A percentile compares a stretch with the other conserved stretches of the same genome.
Conservation (phyloP, 2,113 vertebrate genomes). For the Piaya cayana region DNA sequence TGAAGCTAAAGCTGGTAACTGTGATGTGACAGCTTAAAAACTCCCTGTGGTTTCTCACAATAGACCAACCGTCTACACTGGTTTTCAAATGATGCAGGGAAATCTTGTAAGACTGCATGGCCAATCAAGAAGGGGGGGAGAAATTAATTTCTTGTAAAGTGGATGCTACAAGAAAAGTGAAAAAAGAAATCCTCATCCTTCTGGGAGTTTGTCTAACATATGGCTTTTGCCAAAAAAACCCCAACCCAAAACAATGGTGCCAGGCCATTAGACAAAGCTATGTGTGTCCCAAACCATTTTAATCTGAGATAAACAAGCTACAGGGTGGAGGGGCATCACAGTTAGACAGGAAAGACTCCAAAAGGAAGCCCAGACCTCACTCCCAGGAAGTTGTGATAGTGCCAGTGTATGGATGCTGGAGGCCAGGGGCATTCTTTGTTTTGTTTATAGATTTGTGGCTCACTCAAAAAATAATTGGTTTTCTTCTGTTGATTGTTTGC, state of each 20-base stretch:
- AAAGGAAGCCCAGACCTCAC: background rate
- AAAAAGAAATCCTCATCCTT: background rate
- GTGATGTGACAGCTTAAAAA: background rate
- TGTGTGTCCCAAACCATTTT: background rate
- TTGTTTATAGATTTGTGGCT: conserved; percentile 32
- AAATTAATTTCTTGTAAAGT: conserved; percentile 57
- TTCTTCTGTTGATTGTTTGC: conserved; percentile 7
- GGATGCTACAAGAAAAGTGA: conserved; percentile 19
- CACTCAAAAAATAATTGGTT: conserved; percentile 3
- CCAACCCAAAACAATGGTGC: background rate
- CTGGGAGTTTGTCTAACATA: background rate
- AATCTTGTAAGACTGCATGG: conserved; percentile 21
- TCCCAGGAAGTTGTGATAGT: background rate
- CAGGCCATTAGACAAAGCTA: background rate
- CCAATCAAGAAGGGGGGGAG: background rate
- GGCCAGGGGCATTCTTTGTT: background rate
- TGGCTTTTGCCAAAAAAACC: background rate
- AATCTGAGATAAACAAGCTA: conserved; percentile 29
- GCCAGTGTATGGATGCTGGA: background rate
- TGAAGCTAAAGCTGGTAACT: conserved; percentile 30
- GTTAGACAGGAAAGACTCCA: conserved; percentile 6
- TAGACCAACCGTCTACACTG: background rate
- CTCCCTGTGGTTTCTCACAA: conserved; percentile 45
- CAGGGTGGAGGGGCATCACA: background rate
- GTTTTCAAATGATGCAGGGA: conserved; percentile 19